Evolutionary conservation across 2,797 vertebrate genomes (phyloP).

Genomic region (Microcaecilia unicolor): DNA sequence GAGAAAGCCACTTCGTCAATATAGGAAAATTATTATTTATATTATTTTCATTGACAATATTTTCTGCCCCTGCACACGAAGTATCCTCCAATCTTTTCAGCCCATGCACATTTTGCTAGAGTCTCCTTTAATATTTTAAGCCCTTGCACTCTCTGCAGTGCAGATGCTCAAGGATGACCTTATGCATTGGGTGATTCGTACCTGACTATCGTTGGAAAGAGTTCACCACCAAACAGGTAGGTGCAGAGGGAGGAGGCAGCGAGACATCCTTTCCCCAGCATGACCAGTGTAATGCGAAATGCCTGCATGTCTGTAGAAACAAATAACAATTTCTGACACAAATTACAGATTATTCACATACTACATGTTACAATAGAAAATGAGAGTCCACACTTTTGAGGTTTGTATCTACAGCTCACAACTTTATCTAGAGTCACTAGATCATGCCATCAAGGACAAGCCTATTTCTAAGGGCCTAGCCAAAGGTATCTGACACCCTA

Average conservation of each 20-base stretch:
- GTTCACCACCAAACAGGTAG: slow-evolving; percentile 8
- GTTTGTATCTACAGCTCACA: too few relatives aligned
- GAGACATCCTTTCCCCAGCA: slow-evolving; percentile 13
- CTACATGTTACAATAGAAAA: too few relatives aligned
- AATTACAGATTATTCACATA: too few relatives aligned
- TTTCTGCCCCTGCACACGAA: not conserved
- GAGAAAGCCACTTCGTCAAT: not conserved
- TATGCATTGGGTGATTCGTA: not conserved
- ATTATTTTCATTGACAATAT: not conserved
- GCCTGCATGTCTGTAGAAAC: slow-evolving; percentile 9
- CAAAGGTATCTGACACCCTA: too few relatives aligned
- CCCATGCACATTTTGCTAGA: not conserved
- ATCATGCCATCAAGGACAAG: too few relatives aligned
- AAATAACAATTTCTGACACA: too few relatives aligned
- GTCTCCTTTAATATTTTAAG: not conserved
- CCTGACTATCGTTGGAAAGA: slow-evolving; percentile 35
- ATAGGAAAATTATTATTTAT: too few relatives aligned
- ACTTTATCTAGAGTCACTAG: too few relatives aligned
- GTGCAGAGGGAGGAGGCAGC: slow-evolving; percentile 7
- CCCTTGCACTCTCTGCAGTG: too few relatives aligned
- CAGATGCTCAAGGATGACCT: too few relatives aligned
- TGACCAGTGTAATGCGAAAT: slow-evolving; percentile 10
- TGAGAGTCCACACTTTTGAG: too few relatives aligned
- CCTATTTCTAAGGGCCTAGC: too few relatives aligned
- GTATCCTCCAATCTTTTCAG: not conserved